These are phyloP conservation scores for Psittacula cyanocephala DNA, from an alignment of 2,113 vertebrate species.

Conservation along the genomic window DNA sequence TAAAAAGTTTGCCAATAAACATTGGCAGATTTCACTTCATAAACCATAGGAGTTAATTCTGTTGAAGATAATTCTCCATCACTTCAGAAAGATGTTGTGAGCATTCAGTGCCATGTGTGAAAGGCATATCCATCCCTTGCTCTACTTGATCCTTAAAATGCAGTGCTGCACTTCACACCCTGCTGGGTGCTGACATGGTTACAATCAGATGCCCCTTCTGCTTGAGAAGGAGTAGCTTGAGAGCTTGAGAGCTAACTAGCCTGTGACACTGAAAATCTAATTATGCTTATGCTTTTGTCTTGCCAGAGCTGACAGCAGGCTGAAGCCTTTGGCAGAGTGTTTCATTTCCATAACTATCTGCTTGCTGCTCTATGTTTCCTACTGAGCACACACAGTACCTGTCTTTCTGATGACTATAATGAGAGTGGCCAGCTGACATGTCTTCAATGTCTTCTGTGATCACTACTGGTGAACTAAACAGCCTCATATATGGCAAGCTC, in stretches of 20 bases:
- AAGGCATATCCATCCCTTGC: not conserved
- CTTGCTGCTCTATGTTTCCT: not conserved
- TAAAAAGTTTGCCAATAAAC: not conserved
- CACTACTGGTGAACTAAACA: not conserved
- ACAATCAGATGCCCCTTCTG: not conserved
- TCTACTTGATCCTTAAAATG: not conserved
- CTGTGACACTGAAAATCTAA: not conserved
- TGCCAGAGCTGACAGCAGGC: not conserved
- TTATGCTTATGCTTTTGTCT: not conserved
- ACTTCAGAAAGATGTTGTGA: not conserved
- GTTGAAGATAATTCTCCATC: not conserved
- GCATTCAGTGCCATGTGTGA: not conserved
- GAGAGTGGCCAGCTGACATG: not conserved
- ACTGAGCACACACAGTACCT: not conserved
- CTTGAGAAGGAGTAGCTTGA: not conserved
- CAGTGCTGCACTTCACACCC: not conserved
- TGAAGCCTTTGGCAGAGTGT: not conserved
- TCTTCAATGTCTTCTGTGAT: not conserved
- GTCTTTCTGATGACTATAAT: not conserved
- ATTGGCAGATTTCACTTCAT: not conserved
- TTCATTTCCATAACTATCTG: not conserved
- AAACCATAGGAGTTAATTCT: not conserved
- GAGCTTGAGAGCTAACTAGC: not conserved
- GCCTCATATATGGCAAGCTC: rapidly evolving
- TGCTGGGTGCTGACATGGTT: not conserved